Evolutionary conservation across 2,888 invertebrate genomes (phyloP).

Genomic region (Leptinotarsa haldemani): DNA sequence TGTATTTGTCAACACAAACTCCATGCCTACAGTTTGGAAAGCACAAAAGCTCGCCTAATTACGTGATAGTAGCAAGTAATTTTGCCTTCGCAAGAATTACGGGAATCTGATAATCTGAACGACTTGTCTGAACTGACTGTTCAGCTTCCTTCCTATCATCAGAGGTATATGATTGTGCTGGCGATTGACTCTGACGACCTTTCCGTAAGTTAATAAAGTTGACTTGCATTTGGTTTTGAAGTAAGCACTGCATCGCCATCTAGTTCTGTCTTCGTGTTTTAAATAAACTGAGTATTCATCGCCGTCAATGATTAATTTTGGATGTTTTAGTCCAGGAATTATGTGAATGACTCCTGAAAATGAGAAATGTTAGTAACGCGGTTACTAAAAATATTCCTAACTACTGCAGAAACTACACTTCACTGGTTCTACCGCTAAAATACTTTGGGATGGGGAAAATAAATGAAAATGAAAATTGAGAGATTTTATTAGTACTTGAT

Average conservation of each 20-base stretch:
- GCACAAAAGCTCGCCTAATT: neutral
- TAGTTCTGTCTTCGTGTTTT: slow-evolving; percentile 47
- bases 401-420: slow-evolving; percentile 1
- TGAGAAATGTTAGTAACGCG: neutral
- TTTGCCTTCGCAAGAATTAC: neutral
- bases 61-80: neutral
- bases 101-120: slow-evolving; percentile 29
- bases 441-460: neutral
- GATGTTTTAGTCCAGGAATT: slow-evolving; percentile 45
- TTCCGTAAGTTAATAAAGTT: slow-evolving; percentile 49
- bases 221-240: slow-evolving; percentile 51
- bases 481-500: neutral
- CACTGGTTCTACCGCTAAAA: neutral
- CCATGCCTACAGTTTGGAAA: neutral
- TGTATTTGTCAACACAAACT: neutral
- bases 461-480: neutral
- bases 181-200: slow-evolving; percentile 47
- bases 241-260: slow-evolving; percentile 54
- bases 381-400: neutral
- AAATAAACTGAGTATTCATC: slow-evolving; percentile 50
- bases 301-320: slow-evolving; percentile 50
- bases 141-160: slow-evolving; percentile 24
- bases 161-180: slow-evolving; percentile 49
- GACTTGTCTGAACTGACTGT: slow-evolving; percentile 24
- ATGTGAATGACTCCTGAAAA: slow-evolving; percentile 48